These are phyloP conservation scores for Pandion haliaetus DNA, from an alignment of 2,113 vertebrate species.

Conservation along the genomic window DNA sequence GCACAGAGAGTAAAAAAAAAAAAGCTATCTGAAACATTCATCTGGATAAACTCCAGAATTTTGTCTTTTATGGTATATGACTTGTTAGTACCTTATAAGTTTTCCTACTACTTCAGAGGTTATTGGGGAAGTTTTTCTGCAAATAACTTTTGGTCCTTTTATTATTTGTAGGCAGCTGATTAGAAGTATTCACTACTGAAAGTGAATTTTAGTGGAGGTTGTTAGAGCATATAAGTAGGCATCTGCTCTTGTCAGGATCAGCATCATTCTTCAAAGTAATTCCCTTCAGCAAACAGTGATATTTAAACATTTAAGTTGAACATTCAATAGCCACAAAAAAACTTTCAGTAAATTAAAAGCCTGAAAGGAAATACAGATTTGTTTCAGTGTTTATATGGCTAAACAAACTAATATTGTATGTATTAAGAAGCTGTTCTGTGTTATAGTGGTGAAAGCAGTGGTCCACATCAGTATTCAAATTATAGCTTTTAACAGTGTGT, in stretches of 20 bases:
- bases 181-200: not conserved
- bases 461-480: not conserved
- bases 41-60: not conserved
- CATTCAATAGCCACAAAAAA: not conserved
- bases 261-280: not conserved
- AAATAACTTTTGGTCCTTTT: not conserved
- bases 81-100: not conserved
- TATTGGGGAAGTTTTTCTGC: not conserved
- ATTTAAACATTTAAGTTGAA: not conserved
- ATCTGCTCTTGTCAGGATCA: not conserved
- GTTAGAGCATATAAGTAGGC: not conserved
- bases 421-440: not conserved
- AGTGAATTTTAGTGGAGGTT: not conserved
- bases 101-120: not conserved
- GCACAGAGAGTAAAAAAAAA: not conserved
- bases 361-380: not conserved
- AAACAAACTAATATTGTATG: not conserved
- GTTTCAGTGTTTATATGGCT: not conserved
- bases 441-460: not conserved
- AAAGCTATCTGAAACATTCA: not conserved
- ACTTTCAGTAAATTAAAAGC: not conserved
- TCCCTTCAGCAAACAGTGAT: not conserved
- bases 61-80: not conserved
- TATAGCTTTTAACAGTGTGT: not conserved
- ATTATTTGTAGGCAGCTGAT: not conserved